phyloP scores from a whole-genome alignment of 2,797 vertebrate genomes.

The Chelon auratus region DNA sequence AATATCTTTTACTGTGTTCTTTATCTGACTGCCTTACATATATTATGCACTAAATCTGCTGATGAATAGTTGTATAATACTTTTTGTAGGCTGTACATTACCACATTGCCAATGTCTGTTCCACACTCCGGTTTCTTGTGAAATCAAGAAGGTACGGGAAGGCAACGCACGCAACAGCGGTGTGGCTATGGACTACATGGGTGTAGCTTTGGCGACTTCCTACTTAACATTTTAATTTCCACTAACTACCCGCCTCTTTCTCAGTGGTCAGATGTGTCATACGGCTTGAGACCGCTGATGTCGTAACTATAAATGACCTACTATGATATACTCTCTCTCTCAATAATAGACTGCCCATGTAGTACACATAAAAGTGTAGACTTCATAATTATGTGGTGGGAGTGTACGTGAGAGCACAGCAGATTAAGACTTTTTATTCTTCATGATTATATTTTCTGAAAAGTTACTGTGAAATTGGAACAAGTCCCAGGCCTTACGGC shows the following conservation, averaged over 20 bases:
- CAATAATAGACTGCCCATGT: neutral
- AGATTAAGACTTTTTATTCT: neutral
- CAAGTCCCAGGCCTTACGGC: neutral
- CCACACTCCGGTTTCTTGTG: too few species aligned
- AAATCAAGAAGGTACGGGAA: rapidly evolving
- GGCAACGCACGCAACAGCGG: conserved; percentile 23
- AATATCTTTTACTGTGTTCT: neutral
- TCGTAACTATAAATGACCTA: neutral
- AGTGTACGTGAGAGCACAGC: neutral
- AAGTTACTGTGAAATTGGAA: too few species aligned
- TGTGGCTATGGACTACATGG: neutral
- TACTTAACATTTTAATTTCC: conserved; percentile 30
- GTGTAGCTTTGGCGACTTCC: conserved; percentile 41
- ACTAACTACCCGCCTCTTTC: neutral
- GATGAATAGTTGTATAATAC: too few species aligned
- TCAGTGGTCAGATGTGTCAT: neutral
- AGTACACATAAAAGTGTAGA: too few species aligned
- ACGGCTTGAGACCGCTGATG: neutral
- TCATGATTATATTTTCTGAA: too few species aligned
- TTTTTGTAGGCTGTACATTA: too few species aligned
- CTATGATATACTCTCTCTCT: neutral
- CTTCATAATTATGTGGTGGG: neutral
- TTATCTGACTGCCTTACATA: neutral
- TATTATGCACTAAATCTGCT: neutral
- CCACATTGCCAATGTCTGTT: too few species aligned